Evolutionary conservation across 2,797 vertebrate genomes (phyloP), one percentile per base, ranked within the genome.

Genomic region (Arctocebus calabarensis): DNA sequence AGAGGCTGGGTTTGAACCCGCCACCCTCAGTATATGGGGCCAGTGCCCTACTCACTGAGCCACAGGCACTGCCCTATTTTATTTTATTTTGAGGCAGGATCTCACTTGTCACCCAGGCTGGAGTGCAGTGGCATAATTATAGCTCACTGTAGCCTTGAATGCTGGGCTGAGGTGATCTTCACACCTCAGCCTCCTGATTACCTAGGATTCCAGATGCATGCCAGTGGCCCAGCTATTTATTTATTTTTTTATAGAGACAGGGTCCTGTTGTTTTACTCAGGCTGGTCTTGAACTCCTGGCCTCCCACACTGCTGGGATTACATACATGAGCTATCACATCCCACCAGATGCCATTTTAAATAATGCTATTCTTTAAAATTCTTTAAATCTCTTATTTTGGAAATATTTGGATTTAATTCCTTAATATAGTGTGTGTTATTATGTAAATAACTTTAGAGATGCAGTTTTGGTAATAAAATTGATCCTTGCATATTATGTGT

Each of bases 321-420:
- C 32, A 66, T 7, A 1, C 3, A 0, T 10, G 3, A 66, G 32
- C 14, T 52, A 52, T 52, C 48, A 52, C 48, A 52, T 52, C 48
- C 48, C 48, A 52, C 48, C 48, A 52, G 40, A 64, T 66, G 29
- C 55, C 78, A 55, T 83, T 93, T 95, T 96, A 93, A 90, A 70
- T 82, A 37, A 93, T 43, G 8, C 57, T 25, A 48, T 90, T 84
- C 55, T 87, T 7, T 64, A 74, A 84, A 84, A 75, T 48, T 86
- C 20, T 48, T 71, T 57, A 59, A 59, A 74, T 84, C 59, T 71
- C 12, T 52, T 68, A 81, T 75, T 88, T 91, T 66, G 37, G 29
- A 19, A 29, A 73, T 71, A 48, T 20, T 73, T 90, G 13, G 25
- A 82, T 83, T 77, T 34, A 75, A 34, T 45, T 90, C 13, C 73